A percentile compares a stretch with the other conserved stretches of the same genome.
Evolutionary conservation across 1,140 invertebrate genomes (phyloP).

Genomic region (Pogonognathellus flavescens): DNA sequence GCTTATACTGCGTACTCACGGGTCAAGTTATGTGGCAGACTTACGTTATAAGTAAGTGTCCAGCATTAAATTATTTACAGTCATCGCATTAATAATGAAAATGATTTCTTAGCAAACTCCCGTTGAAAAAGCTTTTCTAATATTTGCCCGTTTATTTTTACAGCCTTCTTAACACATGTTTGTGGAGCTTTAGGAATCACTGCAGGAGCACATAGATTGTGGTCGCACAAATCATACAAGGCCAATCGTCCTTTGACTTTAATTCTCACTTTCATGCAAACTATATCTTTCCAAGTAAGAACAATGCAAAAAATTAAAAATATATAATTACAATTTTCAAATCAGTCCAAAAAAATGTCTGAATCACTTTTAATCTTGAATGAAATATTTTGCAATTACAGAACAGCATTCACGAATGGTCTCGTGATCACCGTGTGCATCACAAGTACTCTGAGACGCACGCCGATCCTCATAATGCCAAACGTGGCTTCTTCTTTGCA

Average conservation of each 20-base stretch:
- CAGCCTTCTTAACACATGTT: slow-evolving; percentile 66
- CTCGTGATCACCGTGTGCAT: slow-evolving; percentile 93
- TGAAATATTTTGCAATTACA: slow-evolving; percentile 69
- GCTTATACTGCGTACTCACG: slow-evolving; percentile 63
- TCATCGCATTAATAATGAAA: background rate
- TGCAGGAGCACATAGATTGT: slow-evolving; percentile 89
- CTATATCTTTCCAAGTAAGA: slow-evolving; percentile 83
- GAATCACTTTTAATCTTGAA: background rate
- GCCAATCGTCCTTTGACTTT: slow-evolving; percentile 84
- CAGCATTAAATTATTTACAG: background rate
- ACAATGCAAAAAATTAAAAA: background rate
- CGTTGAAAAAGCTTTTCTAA: background rate
- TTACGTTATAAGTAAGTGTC: slow-evolving; percentile 63
- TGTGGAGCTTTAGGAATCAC: slow-evolving; percentile 82
- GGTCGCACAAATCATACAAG: slow-evolving; percentile 90
- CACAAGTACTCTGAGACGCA: slow-evolving; percentile 97
- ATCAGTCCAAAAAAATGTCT: background rate
- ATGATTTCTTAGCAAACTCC: background rate
- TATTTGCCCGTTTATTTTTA: background rate
- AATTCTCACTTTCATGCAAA: slow-evolving; percentile 83
- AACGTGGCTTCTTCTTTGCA: slow-evolving; percentile 94
- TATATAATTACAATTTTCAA: no score
- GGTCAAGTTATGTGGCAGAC: slow-evolving; percentile 65
- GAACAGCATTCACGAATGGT: slow-evolving; percentile 94
- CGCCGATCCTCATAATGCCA: slow-evolving; percentile 96